Evolutionary conservation across 2,888 invertebrate genomes (phyloP).

Genomic region (Galerucella pusilla): DNA sequence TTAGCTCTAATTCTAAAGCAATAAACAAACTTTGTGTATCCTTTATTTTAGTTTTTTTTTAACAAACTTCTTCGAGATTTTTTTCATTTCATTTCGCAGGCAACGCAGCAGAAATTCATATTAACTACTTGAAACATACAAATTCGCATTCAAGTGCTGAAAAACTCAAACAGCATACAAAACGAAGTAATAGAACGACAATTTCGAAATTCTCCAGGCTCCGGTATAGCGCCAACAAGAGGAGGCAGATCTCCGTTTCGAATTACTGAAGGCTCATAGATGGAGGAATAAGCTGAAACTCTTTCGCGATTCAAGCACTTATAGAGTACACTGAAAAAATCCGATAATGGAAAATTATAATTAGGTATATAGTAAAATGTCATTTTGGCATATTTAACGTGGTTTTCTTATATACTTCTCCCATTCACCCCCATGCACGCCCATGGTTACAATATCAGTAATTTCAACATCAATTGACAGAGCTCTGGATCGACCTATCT

Average conservation of each 20-base stretch:
- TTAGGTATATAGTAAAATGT: too few species aligned
- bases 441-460: too few species aligned
- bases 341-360: too few species aligned
- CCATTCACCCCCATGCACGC: too few species aligned
- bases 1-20: too few species aligned
- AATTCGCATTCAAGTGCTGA: slow-evolving; percentile 28
- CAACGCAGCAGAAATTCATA: slow-evolving; percentile 28
- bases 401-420: too few species aligned
- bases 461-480: too few species aligned
- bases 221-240: slow-evolving; percentile 49
- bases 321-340: background rate
- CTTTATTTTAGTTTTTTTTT: background rate
- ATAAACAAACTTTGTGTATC: background rate
- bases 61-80: background rate
- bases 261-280: slow-evolving; percentile 43
- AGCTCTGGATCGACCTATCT: too few species aligned
- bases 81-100: slow-evolving; percentile 17
- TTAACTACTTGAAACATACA: slow-evolving; percentile 27
- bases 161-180: slow-evolving; percentile 32
- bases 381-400: too few species aligned
- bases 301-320: slow-evolving; percentile 22
- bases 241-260: slow-evolving; percentile 48
- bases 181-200: slow-evolving; percentile 56
- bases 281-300: slow-evolving; percentile 23
- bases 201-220: slow-evolving; percentile 54